Evolutionary conservation across 2,113 vertebrate species (phyloP).

Genomic region (Telmatochromis sp.): DNA sequence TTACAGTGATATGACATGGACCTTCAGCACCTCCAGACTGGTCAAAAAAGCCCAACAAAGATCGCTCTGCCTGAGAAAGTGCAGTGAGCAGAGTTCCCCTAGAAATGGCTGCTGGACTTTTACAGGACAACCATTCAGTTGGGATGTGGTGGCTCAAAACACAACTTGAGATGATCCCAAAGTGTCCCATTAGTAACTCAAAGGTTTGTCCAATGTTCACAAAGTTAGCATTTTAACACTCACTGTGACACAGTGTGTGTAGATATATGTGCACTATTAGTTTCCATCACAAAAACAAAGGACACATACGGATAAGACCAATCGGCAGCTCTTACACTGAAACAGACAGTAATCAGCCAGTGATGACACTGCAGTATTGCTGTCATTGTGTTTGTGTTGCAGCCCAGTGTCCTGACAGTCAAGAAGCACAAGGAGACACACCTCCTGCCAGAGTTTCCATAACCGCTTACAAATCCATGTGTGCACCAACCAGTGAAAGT

Average conservation of each 20-base stretch:
- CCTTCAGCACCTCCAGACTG: background rate
- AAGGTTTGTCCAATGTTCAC: background rate
- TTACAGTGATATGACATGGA: background rate
- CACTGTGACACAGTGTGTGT: background rate
- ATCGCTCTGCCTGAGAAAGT: background rate
- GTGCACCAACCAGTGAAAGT: background rate
- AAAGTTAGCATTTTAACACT: background rate
- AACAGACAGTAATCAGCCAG: background rate
- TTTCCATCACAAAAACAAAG: background rate
- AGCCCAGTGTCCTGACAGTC: background rate
- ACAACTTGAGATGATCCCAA: background rate
- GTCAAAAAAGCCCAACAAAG: background rate
- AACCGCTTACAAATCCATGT: background rate
- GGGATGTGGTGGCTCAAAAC: rapidly evolving
- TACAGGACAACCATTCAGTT: background rate
- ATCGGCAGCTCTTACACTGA: background rate
- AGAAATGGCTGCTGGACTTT: background rate
- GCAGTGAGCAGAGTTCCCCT: background rate
- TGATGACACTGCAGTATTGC: background rate
- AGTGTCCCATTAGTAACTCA: background rate
- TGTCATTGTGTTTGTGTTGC: background rate
- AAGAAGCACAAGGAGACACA: background rate
- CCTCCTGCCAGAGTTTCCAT: background rate
- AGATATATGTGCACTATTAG: background rate
- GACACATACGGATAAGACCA: rapidly evolving